Percentiles rank a stretch among this genome's conserved stretches.
phyloP scores from a whole-genome alignment of 2,113 vertebrate species.

The Thamnophis sirtalis region DNA sequence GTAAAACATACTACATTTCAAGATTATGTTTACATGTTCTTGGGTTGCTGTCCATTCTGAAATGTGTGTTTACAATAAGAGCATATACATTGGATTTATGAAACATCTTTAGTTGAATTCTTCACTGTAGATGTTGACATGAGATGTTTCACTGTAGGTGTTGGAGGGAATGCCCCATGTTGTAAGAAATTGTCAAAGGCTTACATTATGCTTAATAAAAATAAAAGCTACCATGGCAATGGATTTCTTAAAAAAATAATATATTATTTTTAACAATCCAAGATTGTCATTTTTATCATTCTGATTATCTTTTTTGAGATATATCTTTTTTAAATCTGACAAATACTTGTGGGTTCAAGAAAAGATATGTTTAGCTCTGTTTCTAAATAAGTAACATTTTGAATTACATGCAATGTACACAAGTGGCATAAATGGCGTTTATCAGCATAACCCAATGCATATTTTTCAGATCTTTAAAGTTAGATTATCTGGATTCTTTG shows the following conservation, averaged over 20 bases:
- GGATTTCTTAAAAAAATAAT: neutral
- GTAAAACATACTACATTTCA: neutral
- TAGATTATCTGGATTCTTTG: neutral
- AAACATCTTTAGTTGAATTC: neutral
- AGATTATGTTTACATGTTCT: neutral
- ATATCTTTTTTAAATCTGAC: neutral
- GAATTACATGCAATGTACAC: neutral
- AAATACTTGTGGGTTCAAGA: neutral
- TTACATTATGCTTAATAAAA: neutral
- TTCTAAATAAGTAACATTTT: neutral
- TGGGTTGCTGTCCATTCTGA: neutral
- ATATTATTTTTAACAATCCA: neutral
- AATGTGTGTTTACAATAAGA: neutral
- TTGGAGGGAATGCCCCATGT: neutral
- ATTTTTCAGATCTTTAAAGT: neutral
- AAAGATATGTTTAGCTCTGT: neutral
- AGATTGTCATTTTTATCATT: neutral
- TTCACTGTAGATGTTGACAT: too few relatives aligned
- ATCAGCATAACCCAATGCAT: neutral
- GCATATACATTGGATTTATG: neutral
- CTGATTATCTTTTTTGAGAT: neutral
- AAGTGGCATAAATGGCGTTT: neutral
- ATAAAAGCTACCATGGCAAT: neutral
- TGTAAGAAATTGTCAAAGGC: neutral
- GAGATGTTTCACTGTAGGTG: too few relatives aligned